A percentile compares a stretch with the other conserved stretches of the same genome.
Conservation (phyloP, 2,888 invertebrate genomes). For the Drosophila macrospina region DNA sequence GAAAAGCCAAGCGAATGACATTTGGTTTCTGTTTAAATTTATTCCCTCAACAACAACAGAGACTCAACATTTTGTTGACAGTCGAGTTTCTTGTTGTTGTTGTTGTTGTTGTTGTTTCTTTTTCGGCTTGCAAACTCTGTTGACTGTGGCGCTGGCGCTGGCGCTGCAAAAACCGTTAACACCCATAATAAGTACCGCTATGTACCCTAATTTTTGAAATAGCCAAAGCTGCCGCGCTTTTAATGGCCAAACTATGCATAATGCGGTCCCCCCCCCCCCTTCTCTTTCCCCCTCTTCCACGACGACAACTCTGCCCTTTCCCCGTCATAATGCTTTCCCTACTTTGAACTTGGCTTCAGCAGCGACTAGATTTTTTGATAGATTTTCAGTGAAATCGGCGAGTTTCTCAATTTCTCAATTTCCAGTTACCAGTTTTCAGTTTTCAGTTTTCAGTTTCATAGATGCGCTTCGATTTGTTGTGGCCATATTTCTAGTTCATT, state of each 20-base stretch:
- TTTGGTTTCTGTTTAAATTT: conserved; percentile 75
- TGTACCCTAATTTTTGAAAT: conserved; percentile 80
- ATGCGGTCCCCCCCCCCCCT: conserved; percentile 37
- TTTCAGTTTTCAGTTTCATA: conserved; percentile 51
- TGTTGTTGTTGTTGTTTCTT: conserved; percentile 10
- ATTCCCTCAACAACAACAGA: conserved; percentile 45
- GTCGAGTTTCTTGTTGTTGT: conserved; percentile 51
- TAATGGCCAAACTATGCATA: conserved; percentile 73
- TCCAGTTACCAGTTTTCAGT: conserved; percentile 60
- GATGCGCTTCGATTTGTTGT: conserved; percentile 61
- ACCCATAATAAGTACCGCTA: conserved; percentile 83
- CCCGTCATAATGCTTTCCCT: too few relatives aligned
- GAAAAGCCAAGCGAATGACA: conserved; percentile 63
- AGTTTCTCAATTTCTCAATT: conserved; percentile 61
- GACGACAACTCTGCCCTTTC: too few relatives aligned
- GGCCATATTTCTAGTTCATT: conserved; percentile 70
- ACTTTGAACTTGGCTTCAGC: background rate
- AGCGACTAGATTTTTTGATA: conserved; percentile 5
- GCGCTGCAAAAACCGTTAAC: conserved; percentile 83
- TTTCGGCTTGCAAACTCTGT: conserved; percentile 57
- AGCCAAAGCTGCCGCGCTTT: conserved; percentile 57
- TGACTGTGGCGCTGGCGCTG: conserved; percentile 30
- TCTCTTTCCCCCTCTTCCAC: too few relatives aligned
- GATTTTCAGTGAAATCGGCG: conserved; percentile 62
- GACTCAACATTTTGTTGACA: conserved; percentile 53